Evolutionary conservation across 2,113 vertebrate species (phyloP), one percentile per base, ranked within the genome.

Genomic region (Phyllostomus hastatus): DNA sequence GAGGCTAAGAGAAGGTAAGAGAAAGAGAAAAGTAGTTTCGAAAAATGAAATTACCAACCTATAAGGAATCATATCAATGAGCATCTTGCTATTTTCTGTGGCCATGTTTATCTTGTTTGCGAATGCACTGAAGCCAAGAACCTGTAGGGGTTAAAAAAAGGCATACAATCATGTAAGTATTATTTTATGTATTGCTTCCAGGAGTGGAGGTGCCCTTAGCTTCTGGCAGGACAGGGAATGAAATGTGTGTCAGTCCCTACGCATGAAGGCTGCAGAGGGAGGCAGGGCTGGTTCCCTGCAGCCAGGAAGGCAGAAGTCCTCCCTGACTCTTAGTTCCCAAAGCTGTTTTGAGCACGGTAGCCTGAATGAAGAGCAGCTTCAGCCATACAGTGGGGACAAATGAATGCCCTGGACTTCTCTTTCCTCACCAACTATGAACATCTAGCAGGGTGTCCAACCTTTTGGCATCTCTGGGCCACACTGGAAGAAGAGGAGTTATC

Each of bases 61-160:
- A 33, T 97, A 96, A 5, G 98, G 98, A 41, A 98, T 97, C 97
- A 97, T 91, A 38, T 93, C 94, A 50, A 97, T 10, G 24, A 97
- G 20, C 17, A 22, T 90, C 57, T 9, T 50, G 88, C 94, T 98
- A 76, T 46, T 97, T 88, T 98, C 98, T n/a, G 98, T 96, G 15
- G 94, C 94, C 96, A 98, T 73, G 67, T 0, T 95, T 81, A 98
- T 83, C 76, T 59, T 75, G 96, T 95, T 98, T 69, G 97, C 95
- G 91, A 98, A 10, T 26, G 89, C 16, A 80, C 97, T 87, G 48
- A 97, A 97, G 90, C 90, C 94, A 90, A 98, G 88, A 82, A 98
- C 97, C 98, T 98, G 88, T 31, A 81, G 33, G 73, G 46, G n/a
- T 70, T 24, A 61, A 84, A 72, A 83, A 12, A 64, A 11, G 70